Conservation (phyloP, 2,113 vertebrate genomes). For the Alces alces region DNA sequence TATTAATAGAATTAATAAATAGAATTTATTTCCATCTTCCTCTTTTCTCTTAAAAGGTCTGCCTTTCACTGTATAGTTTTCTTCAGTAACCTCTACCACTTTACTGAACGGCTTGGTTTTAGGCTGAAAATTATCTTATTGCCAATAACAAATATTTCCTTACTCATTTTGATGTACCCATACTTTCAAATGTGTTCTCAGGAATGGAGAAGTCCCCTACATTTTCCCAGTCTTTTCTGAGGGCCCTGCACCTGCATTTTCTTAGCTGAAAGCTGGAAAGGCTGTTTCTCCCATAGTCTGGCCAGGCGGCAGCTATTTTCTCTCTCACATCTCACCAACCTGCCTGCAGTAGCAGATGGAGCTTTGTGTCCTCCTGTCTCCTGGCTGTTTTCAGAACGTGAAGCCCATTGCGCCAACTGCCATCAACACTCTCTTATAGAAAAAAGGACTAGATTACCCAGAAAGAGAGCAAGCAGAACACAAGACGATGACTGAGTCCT, state of each 20-base stretch:
- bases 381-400: not conserved
- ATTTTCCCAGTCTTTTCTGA: not conserved
- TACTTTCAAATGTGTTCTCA: not conserved
- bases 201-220: not conserved
- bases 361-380: not conserved
- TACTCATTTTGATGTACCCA: not conserved
- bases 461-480: not conserved
- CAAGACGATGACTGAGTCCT: not conserved
- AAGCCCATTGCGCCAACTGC: not conserved
- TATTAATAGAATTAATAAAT: not conserved
- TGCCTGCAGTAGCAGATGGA: not conserved
- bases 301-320: not conserved
- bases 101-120: not conserved
- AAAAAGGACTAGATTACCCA: not conserved
- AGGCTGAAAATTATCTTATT: slow-evolving; percentile 6
- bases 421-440: not conserved
- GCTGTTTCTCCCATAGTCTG: not conserved
- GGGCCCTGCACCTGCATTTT: not conserved
- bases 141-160: not conserved
- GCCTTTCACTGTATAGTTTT: not conserved
- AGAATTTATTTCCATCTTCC: not conserved
- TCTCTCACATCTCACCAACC: not conserved
- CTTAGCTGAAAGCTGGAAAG: not conserved
- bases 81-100: not conserved
- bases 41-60: not conserved